phyloP scores from a whole-genome alignment of 1,140 invertebrate species.

The Nasonia longicornis region DNA sequence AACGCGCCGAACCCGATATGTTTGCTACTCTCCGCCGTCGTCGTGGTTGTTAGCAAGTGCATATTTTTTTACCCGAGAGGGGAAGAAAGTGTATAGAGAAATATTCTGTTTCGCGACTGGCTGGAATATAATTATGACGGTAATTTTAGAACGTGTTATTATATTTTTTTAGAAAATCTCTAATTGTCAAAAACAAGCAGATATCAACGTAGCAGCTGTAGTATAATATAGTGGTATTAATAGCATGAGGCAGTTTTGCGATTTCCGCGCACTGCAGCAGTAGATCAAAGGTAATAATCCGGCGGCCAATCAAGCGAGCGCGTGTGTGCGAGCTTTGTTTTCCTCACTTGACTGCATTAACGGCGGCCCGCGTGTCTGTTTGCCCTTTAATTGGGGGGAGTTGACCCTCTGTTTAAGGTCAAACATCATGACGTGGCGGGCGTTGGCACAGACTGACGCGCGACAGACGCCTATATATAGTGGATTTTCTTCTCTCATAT shows the following conservation, averaged over 20 bases:
- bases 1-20: slow-evolving; percentile 25
- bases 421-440: slow-evolving; percentile 35
- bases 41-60: slow-evolving; percentile 8
- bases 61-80: too few relatives aligned
- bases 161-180: neutral
- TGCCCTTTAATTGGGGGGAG: slow-evolving; percentile 43
- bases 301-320: slow-evolving; percentile 13
- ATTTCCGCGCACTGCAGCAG: slow-evolving; percentile 22
- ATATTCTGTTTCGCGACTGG: neutral
- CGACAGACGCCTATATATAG: neutral
- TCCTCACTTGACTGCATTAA: slow-evolving; percentile 45
- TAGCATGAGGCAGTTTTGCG: slow-evolving; percentile 4
- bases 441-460: neutral
- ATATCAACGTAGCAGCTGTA: neutral
- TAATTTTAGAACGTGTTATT: neutral
- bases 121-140: neutral
- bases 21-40: slow-evolving; percentile 1
- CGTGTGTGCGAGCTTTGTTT: slow-evolving; percentile 26
- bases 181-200: too few relatives aligned
- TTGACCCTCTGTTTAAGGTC: slow-evolving; percentile 46
- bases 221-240: neutral
- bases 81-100: neutral
- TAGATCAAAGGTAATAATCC: slow-evolving; percentile 46
- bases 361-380: slow-evolving; percentile 18
- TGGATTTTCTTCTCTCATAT: slow-evolving; percentile 13